Evolutionary conservation across 2,797 vertebrate genomes (phyloP), one percentile per base, ranked within the genome.

Genomic region (Muraenolepis orangiensis): DNA sequence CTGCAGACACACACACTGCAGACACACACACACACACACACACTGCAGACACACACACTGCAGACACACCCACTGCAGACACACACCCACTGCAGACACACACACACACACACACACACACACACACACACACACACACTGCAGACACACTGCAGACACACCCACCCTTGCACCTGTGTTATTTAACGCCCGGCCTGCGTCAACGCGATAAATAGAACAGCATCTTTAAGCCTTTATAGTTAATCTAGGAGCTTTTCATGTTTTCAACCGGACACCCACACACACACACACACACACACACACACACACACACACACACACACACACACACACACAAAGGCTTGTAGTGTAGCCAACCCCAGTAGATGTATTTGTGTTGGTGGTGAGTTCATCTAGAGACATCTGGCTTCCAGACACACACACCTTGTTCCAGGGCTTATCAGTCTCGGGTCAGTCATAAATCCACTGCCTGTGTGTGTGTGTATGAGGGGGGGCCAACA

Each of bases 201-300:
- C 83, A 82, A 20, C 1, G 30, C 78, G 73, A 72, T 84, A 86
- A 85, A 87, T 85, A 82, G 80, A 88, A 82, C 82, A 20, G 23
- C 14, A 75, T 81, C 76, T 82, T 75, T 74, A 78, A 75, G 73
- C 74, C 57, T 76, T 85, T 75, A 57, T 32, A 72, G 70, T 72
- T 75, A 26, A 84, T 80, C 79, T 76, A 77, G 7, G n/a, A 76
- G 42, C 13, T 0, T 71, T 70, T 16, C 61, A 69, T n/a, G n/a
- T n/a, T n/a, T n/a, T n/a, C 16, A 76, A 4, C 42, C n/a, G 69
- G 70, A 10, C 26, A 51, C 42, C 3, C 42, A 51, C 42, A 51
- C 32, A 34, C 32, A 34, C 32, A 34, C 32, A 34, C 32, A 34
- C 32, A 34, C 32, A 34, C 32, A 34, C 32, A 51, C 16, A 51